These are phyloP conservation scores for Rhinolophus ferrumequinum DNA, from an alignment of 2,113 vertebrate genomes.

Conservation along the genomic window DNA sequence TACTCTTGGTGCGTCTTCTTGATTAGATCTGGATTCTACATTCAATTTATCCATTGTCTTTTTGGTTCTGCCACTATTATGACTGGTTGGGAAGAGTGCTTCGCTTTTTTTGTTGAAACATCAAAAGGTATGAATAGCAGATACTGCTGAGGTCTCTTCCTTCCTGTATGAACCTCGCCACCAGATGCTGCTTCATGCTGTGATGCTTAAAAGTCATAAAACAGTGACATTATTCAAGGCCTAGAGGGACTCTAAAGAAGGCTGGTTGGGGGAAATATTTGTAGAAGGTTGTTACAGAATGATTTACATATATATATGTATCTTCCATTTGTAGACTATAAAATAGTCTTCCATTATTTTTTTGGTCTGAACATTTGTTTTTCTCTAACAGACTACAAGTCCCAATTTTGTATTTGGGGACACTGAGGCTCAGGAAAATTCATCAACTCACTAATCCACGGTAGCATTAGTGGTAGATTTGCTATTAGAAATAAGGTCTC, in stretches of 20 bases:
- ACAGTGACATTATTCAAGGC: slow-evolving; percentile 27
- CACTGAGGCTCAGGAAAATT: neutral
- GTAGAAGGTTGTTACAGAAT: neutral
- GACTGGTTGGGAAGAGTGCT: slow-evolving; percentile 39
- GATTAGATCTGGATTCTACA: neutral
- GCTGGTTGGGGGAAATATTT: neutral
- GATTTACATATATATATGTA: neutral
- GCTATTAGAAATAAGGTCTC: neutral
- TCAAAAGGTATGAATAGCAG: slow-evolving; percentile 69
- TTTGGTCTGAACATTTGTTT: neutral
- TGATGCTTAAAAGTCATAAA: slow-evolving; percentile 40
- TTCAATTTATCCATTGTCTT: neutral
- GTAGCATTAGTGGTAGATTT: neutral
- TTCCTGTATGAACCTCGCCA: slow-evolving; percentile 58
- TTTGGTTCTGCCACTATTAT: slow-evolving; percentile 31
- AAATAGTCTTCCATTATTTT: neutral
- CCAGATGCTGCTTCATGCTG: slow-evolving; percentile 61
- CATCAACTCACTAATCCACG: neutral
- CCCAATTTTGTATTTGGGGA: neutral
- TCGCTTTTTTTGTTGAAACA: slow-evolving; percentile 59
- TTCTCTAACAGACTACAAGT: neutral
- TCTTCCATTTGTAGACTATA: neutral
- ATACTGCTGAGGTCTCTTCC: slow-evolving; percentile 59
- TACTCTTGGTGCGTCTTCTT: neutral
- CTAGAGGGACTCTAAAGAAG: neutral